Evolutionary conservation across 2,797 vertebrate genomes (phyloP).

Genomic region (Cirrhinus mrigala): DNA sequence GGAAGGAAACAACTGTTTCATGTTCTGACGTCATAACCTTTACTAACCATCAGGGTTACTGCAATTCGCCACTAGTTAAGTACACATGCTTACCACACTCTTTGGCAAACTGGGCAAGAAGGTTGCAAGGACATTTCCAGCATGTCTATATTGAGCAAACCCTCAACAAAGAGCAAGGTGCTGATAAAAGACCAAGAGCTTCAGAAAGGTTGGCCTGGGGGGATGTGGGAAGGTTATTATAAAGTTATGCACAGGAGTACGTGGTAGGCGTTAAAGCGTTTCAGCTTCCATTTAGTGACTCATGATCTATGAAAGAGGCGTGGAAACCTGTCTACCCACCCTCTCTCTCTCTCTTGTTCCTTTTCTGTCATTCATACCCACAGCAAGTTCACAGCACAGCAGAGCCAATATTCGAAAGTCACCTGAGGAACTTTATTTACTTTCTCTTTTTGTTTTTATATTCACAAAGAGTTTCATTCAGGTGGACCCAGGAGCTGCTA

Average conservation of each 20-base stretch:
- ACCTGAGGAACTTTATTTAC: neutral
- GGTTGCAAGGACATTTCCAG: neutral
- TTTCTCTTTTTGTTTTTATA: neutral
- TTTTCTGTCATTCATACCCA: conserved; percentile 22
- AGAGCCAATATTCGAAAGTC: conserved; percentile 1
- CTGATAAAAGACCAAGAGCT: neutral
- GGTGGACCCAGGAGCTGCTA: neutral
- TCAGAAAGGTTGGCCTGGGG: neutral
- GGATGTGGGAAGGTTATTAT: conserved; percentile 24
- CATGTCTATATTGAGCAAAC: conserved; percentile 3
- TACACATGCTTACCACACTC: neutral
- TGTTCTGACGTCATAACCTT: neutral
- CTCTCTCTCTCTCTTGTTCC: neutral
- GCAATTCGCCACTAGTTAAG: neutral
- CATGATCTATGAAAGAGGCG: conserved; percentile 44
- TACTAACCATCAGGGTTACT: neutral
- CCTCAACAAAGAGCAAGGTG: conserved; percentile 15
- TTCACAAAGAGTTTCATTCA: conserved; percentile 20
- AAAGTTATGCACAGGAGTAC: neutral
- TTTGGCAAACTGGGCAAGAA: neutral
- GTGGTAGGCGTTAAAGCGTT: neutral
- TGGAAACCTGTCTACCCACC: conserved; percentile 44
- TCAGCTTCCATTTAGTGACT: conserved; percentile 18
- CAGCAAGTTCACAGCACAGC: neutral
- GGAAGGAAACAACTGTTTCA: conserved; percentile 5